Evolutionary conservation across 2,888 invertebrate species (phyloP).

Genomic region (Neoaliturus tenellus): DNA sequence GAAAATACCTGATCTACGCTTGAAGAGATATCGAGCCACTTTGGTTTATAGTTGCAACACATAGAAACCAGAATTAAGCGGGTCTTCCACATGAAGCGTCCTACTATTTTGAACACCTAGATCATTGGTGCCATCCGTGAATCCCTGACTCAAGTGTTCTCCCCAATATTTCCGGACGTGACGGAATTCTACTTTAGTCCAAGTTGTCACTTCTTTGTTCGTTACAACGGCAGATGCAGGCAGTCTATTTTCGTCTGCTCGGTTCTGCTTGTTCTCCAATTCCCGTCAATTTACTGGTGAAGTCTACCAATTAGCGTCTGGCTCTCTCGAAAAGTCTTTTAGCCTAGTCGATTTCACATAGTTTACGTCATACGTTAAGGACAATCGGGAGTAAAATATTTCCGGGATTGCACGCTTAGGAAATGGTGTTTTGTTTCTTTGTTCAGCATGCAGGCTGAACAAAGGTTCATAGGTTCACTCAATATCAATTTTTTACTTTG

Average conservation of each 20-base stretch:
- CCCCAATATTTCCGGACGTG: not conserved
- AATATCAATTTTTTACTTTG: no score
- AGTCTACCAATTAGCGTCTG: constrained; percentile 11
- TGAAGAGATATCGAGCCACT: no score
- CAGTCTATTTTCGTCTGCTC: constrained; percentile 6
- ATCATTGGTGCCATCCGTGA: not conserved
- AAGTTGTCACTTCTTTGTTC: not conserved
- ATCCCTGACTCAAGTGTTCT: not conserved
- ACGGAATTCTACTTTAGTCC: not conserved
- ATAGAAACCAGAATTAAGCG: not conserved
- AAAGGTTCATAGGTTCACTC: no score
- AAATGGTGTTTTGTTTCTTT: no score
- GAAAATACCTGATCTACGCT: no score
- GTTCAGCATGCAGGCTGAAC: no score
- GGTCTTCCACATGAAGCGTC: not conserved
- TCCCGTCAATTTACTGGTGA: not conserved
- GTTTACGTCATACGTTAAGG: no score
- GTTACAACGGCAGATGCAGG: not conserved
- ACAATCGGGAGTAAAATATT: no score
- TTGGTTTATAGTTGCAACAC: no score
- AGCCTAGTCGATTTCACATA: no score
- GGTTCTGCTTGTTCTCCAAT: not conserved
- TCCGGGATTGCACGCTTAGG: no score
- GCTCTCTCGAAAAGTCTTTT: not conserved
- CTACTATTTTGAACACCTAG: not conserved